Evolutionary conservation across 2,888 invertebrate species (phyloP).

Genomic region (Camponotus fellah): DNA sequence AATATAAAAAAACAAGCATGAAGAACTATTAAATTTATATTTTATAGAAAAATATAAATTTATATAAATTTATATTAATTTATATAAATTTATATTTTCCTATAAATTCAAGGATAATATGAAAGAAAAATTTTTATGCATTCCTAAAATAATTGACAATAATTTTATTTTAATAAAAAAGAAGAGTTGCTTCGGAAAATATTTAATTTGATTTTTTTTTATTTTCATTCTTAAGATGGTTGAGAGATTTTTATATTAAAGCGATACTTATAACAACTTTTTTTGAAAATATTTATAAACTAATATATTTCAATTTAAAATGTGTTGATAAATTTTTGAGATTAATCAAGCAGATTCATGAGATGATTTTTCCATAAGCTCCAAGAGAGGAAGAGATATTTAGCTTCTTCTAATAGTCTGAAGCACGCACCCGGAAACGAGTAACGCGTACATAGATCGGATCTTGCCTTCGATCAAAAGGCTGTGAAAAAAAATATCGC

Average conservation of each 20-base stretch:
- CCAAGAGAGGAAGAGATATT: neutral
- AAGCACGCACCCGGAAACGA: constrained; percentile 46
- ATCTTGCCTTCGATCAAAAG: constrained; percentile 36
- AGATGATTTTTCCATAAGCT: constrained; percentile 19
- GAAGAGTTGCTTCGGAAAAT: neutral
- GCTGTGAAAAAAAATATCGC: constrained; percentile 38
- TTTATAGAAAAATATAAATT: neutral
- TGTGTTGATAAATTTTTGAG: neutral
- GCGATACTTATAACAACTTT: neutral
- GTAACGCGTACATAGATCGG: constrained; percentile 36
- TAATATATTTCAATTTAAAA: neutral
- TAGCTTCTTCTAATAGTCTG: constrained; percentile 20
- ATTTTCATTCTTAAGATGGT: neutral
- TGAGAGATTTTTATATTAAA: neutral
- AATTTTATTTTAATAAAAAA: neutral
- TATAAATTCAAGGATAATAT: too few relatives aligned
- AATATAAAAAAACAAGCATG: neutral
- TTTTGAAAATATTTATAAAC: neutral
- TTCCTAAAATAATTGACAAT: neutral
- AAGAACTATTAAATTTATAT: neutral
- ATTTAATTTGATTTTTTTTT: neutral
- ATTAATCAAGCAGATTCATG: neutral
- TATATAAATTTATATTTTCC: neutral
- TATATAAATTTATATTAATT: too few relatives aligned
- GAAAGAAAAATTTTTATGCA: neutral